Conservation (phyloP, 1,140 invertebrate species). For the Cherax quadricarinatus region DNA sequence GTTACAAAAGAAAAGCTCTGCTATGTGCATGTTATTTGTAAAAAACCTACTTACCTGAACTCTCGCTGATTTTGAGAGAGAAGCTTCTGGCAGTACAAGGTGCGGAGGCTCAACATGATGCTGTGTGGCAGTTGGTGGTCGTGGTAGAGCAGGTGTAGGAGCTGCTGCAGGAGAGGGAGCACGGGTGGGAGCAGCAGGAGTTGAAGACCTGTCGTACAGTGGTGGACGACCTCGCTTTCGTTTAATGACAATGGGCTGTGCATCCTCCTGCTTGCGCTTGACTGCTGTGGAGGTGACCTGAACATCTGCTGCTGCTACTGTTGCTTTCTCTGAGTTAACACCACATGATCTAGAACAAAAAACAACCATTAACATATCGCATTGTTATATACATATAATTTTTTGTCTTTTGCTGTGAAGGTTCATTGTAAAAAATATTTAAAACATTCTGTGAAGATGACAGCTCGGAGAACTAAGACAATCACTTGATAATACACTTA, state of each 20-base stretch:
- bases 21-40: too few species aligned
- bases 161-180: conserved; percentile 7
- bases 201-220: conserved; percentile 59
- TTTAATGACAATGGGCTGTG: conserved; percentile 59
- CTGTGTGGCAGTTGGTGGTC: not conserved
- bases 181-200: not conserved
- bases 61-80: conserved; percentile 61
- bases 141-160: not conserved
- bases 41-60: conserved; percentile 49
- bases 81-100: conserved; percentile 59
- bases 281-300: conserved; percentile 18
- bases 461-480: too few species aligned
- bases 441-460: too few species aligned
- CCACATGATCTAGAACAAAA: not conserved
- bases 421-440: too few species aligned
- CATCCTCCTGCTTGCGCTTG: conserved; percentile 72
- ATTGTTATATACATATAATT: not conserved
- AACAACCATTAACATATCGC: not conserved
- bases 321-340: conserved; percentile 25
- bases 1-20: too few species aligned
- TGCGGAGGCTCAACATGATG: not conserved
- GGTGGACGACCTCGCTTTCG: conserved; percentile 74
- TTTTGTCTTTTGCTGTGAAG: too few species aligned
- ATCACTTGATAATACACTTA: too few species aligned
- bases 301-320: not conserved